A percentile compares a stretch with the other conserved stretches of the same genome.
Conservation (phyloP, 2,797 vertebrate genomes). For the Meriones psammophilus region DNA sequence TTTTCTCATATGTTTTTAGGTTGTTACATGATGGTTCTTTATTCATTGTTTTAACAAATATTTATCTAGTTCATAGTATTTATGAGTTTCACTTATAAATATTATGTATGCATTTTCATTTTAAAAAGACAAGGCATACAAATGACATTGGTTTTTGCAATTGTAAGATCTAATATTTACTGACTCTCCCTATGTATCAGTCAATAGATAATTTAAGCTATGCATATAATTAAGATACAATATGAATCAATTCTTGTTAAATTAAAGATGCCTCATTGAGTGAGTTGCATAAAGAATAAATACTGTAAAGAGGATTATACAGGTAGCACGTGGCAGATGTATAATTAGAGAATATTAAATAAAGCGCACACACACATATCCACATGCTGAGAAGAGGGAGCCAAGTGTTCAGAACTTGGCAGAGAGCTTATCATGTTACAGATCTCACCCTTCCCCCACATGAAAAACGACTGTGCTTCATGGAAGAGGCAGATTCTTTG, state of each 20-base stretch:
- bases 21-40: background rate
- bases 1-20: background rate
- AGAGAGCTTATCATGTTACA: constrained; percentile 31
- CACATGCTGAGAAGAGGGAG: constrained; percentile 55
- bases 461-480: background rate
- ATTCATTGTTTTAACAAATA: constrained; percentile 25
- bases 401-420: constrained; percentile 49
- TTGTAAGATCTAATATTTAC: background rate
- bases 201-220: background rate
- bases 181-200: background rate
- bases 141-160: background rate
- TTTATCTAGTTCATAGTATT: background rate
- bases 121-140: background rate
- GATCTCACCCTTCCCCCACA: constrained; percentile 30
- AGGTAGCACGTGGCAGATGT: background rate
- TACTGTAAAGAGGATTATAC: background rate
- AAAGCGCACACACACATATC: background rate
- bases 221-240: background rate
- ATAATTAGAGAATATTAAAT: constrained; percentile 63
- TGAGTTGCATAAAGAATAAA: constrained; percentile 10
- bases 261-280: background rate
- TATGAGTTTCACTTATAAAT: constrained; percentile 12
- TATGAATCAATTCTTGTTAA: constrained; percentile 44
- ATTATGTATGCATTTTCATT: background rate
- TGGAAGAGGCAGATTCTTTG: constrained; percentile 3